phyloP scores from a whole-genome alignment of 2,888 invertebrate genomes.

The Caenorhabditis zanzibari region DNA sequence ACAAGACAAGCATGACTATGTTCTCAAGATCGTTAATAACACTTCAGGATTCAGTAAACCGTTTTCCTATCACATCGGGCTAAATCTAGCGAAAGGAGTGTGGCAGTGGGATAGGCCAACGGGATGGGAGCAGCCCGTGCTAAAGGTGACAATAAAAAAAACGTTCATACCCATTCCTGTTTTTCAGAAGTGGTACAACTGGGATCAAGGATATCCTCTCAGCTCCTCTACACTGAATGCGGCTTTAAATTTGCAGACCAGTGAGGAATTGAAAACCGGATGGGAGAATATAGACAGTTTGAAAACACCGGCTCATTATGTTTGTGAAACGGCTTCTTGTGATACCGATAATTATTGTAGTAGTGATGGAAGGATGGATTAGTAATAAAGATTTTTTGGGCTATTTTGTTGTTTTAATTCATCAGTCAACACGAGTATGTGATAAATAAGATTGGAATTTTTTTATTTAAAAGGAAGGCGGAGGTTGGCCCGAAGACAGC shows the following conservation, averaged over 20 bases:
- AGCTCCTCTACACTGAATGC: neutral
- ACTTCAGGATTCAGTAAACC: conserved; percentile 3
- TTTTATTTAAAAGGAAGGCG: too few species aligned
- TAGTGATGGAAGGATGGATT: neutral
- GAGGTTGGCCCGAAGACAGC: too few species aligned
- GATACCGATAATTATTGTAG: conserved; percentile 41
- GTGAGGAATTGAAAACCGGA: neutral
- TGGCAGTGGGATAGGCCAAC: conserved; percentile 7
- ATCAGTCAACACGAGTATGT: too few species aligned
- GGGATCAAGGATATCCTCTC: neutral
- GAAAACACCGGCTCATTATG: conserved; percentile 15
- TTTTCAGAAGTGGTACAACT: neutral
- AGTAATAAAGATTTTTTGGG: too few species aligned
- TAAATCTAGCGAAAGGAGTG: neutral
- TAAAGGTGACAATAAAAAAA: neutral
- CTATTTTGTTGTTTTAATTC: too few species aligned
- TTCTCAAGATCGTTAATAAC: conserved; percentile 21
- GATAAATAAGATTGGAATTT: too few species aligned
- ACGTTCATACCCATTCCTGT: too few species aligned
- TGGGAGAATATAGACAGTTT: conserved; percentile 22
- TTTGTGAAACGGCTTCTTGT: conserved; percentile 47
- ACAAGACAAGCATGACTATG: conserved; percentile 40
- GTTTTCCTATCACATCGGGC: conserved; percentile 46
- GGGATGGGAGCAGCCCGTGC: conserved; percentile 4
- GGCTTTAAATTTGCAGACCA: neutral